Conservation (phyloP, 2,113 vertebrate genomes). For the Oncorhynchus tshawytscha region DNA sequence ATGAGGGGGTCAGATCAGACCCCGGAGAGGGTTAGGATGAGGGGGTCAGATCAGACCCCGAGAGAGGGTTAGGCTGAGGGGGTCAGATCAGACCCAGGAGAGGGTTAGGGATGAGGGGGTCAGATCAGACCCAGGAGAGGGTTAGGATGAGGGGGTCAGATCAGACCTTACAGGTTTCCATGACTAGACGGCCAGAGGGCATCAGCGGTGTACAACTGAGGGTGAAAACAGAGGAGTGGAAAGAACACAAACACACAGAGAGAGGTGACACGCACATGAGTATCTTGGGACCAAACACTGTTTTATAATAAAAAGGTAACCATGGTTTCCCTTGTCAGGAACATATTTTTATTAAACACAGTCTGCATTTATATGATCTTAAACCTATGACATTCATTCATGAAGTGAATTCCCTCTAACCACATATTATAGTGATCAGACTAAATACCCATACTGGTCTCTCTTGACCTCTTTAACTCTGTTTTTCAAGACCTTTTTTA, state of each 20-base stretch:
- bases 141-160: slow-evolving; percentile 1
- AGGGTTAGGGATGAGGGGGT: no score
- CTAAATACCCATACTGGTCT: not conserved
- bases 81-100: no score
- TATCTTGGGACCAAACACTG: no score
- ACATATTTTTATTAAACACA: no score
- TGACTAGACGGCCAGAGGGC: slow-evolving; percentile 13
- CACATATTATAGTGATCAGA: not conserved
- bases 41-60: no score
- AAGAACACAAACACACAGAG: not conserved
- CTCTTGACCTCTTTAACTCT: not conserved
- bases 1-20: not conserved
- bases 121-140: slow-evolving; percentile 42
- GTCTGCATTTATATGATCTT: no score
- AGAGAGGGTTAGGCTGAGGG: no score
- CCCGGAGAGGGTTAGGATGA: no score
- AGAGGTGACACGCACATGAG: not conserved
- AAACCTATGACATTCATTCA: no score
- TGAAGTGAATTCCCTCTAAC: no score
- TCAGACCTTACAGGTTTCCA: not conserved
- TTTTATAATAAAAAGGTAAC: no score
- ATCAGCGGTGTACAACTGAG: slow-evolving; percentile 42
- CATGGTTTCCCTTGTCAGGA: no score
- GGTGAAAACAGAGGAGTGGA: slow-evolving; percentile 42
- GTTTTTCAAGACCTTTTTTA: not conserved